Evolutionary conservation across 2,797 vertebrate species (phyloP), one percentile per base, ranked within the genome.

Genomic region (Mormyrops boulengeri): DNA sequence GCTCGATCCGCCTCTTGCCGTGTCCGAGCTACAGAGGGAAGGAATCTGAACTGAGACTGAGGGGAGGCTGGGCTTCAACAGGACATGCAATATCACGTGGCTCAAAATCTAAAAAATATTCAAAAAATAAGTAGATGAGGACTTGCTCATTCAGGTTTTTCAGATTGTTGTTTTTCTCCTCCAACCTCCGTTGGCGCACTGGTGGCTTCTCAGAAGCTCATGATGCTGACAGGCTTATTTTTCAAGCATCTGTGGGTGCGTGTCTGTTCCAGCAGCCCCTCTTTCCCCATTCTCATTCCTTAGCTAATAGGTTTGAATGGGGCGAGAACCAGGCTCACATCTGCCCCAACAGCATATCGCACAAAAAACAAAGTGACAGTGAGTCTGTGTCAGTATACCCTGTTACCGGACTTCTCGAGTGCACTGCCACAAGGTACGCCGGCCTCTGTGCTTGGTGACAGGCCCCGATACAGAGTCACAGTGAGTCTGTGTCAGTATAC

Each of bases 261-360:
- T 73, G 66, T 38, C 12, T 38, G 69, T 77, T 5, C 69, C 53
- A 12, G 12, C 53, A 12, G 53, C 2, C 53, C 53, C 5, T 1
- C 5, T 73, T 38, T 12, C 30, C 30, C 66, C 66, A 12, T 5
- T 12, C 4, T 73, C 11, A 38, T 14, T 73, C 30, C 69, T 41
- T 95, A 95, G 94, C 94, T 90, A 95, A 94, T 95, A 94, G 95
- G 94, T 96, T 93, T 93, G 93, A 92, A 91, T 11, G 89, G 95
- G 95, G 95, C 94, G 95, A 96, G 96, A 97, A 97, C 94, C 94
- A 95, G 95, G 94, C 96, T 96, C 95, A 93, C 93, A 91, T 96
- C 90, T 94, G 92, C 92, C 91, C 91, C 82, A 90, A 90, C 91
- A 88, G 90, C 82, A 4, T 88, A 12, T 69, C 6, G 26, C 92